Evolutionary conservation across 2,797 vertebrate genomes (phyloP).

Genomic region (Heteromormyrus szaboi): DNA sequence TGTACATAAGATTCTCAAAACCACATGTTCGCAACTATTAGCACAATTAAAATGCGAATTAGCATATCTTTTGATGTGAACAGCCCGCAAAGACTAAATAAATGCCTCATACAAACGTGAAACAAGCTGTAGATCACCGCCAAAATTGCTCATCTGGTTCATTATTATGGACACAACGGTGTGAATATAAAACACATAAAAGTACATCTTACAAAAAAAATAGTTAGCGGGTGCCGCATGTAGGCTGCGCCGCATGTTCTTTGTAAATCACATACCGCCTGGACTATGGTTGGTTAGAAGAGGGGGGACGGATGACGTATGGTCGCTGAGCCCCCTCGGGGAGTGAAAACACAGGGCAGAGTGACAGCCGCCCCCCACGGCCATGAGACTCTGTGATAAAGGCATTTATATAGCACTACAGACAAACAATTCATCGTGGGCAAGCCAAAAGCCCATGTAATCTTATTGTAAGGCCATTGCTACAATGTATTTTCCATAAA

Average conservation of each 20-base stretch:
- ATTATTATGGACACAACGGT: background rate
- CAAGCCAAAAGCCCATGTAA: background rate
- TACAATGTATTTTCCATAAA: background rate
- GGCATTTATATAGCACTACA: background rate
- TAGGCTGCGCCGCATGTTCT: no score
- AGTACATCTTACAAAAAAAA: background rate
- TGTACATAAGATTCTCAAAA: background rate
- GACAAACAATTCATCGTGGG: background rate
- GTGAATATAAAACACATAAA: background rate
- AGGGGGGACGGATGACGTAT: background rate
- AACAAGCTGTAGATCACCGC: background rate
- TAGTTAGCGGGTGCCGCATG: background rate
- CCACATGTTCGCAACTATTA: background rate
- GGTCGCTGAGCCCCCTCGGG: background rate
- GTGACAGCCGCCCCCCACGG: background rate
- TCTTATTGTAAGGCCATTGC: background rate
- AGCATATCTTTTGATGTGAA: background rate
- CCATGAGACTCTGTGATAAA: background rate
- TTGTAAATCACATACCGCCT: background rate
- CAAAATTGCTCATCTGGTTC: background rate
- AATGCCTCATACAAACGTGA: background rate
- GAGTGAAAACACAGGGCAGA: background rate
- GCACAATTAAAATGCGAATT: background rate
- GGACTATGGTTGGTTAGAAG: background rate
- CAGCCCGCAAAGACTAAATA: background rate